Conservation (phyloP, 2,888 invertebrate genomes). For the Ashinkailepas kermadecensis region DNA sequence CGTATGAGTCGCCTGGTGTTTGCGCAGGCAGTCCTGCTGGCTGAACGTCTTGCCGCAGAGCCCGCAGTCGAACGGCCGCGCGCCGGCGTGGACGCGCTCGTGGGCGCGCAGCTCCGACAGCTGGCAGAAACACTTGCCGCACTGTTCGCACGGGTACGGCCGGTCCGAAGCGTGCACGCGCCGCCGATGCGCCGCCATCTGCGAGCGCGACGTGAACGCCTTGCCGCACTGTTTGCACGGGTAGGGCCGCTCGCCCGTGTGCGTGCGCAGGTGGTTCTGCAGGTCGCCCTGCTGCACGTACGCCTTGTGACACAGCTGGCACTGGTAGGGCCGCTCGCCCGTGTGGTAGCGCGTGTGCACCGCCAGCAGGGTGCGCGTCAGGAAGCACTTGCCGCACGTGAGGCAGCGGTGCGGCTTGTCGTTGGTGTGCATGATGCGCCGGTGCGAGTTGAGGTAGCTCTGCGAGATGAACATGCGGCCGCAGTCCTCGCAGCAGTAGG, state of each 20-base stretch:
- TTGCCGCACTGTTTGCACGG: background rate
- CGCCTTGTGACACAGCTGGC: background rate
- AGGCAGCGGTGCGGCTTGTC: constrained; percentile 13
- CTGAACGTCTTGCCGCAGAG: background rate
- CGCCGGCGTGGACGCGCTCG: background rate
- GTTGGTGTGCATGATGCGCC: constrained; percentile 13
- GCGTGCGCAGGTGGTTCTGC: constrained; percentile 1
- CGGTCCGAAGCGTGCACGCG: background rate
- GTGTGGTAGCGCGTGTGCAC: constrained; percentile 20
- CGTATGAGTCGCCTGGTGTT: background rate
- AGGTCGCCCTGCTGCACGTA: constrained; percentile 13
- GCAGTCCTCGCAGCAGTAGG: constrained; percentile 20
- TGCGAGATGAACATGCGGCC: constrained; percentile 20
- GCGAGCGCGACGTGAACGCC: background rate
- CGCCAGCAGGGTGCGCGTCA: background rate
- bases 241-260: constrained; percentile 15
- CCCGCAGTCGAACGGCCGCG: background rate
- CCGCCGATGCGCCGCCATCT: background rate
- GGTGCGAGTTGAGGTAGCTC: constrained; percentile 21
- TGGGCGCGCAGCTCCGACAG: background rate
- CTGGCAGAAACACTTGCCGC: background rate
- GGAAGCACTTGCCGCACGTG: constrained; percentile 14
- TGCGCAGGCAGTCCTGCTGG: background rate
- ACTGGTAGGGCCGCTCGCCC: constrained; percentile 5
- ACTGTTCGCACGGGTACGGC: background rate